Evolutionary conservation across 2,113 vertebrate genomes (phyloP).

Genomic region (Bungarus multicinctus): DNA sequence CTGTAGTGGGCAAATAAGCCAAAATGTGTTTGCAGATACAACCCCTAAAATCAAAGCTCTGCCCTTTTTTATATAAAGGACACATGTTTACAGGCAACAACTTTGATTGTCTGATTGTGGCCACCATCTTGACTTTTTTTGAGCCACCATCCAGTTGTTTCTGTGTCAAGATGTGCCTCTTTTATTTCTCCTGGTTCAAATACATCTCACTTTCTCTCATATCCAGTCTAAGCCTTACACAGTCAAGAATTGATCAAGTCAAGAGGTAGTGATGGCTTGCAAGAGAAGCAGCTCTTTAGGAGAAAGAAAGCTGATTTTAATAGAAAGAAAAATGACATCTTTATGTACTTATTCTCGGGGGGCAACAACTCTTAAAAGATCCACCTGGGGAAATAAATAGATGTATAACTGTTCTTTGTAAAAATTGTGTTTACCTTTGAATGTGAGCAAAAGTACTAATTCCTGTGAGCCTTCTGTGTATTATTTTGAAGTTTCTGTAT

Average conservation of each 20-base stretch:
- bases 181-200: not conserved
- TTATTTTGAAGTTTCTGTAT: not conserved
- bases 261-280: not conserved
- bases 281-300: not conserved
- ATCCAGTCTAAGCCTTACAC: not conserved
- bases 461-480: not conserved
- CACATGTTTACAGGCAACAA: not conserved
- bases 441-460: not conserved
- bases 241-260: not conserved
- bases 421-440: not conserved
- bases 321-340: not conserved
- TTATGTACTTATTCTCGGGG: not conserved
- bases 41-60: not conserved
- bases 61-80: not conserved
- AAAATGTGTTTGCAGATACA: not conserved
- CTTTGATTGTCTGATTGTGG: not conserved
- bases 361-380: not conserved
- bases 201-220: not conserved
- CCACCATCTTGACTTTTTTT: not conserved
- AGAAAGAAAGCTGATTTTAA: not conserved
- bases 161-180: not conserved
- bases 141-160: not conserved
- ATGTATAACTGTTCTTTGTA: not conserved
- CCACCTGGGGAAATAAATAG: not conserved
- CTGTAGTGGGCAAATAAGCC: not conserved